These are phyloP conservation scores for Sorex araneus DNA, from an alignment of 2,113 vertebrate genomes.

Conservation along the genomic window DNA sequence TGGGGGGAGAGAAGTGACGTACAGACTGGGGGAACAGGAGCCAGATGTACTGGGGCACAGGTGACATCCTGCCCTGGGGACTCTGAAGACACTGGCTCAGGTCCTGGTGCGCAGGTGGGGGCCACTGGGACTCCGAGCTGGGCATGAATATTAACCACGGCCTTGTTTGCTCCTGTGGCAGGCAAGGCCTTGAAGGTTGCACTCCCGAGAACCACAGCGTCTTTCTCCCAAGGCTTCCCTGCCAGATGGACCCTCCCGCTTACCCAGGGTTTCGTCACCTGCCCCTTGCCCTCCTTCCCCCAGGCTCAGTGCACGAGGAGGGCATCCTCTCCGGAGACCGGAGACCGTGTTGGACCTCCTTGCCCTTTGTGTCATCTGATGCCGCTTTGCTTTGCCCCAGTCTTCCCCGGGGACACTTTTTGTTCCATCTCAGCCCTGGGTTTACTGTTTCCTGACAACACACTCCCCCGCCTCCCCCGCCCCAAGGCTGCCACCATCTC, in stretches of 20 bases:
- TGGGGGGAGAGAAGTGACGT: not conserved
- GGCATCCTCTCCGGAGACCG: not conserved
- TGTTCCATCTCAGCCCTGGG: conserved; percentile 44
- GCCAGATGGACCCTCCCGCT: too few relatives aligned
- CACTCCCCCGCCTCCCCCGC: too few relatives aligned
- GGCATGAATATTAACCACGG: not conserved
- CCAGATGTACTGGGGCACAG: not conserved
- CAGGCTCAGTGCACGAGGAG: too few relatives aligned
- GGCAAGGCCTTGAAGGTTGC: not conserved
- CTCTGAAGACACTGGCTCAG: not conserved
- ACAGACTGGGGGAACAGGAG: not conserved
- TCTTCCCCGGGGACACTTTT: conserved; percentile 16
- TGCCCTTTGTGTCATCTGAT: not conserved
- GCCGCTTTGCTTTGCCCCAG: not conserved
- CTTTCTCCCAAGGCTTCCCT: not conserved
- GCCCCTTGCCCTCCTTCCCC: not conserved
- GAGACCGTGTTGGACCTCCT: rapidly evolving
- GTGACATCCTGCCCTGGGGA: conserved; percentile 2
- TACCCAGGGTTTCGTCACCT: too few relatives aligned
- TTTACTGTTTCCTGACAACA: conserved; percentile 61
- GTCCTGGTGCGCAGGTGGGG: not conserved
- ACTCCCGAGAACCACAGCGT: not conserved
- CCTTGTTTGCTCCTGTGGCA: not conserved
- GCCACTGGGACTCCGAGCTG: not conserved
- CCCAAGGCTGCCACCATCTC: not conserved